Percentiles rank a stretch among this genome's conserved stretches.
phyloP scores from a whole-genome alignment of 2,113 vertebrate genomes.

The Pyxicephalus adspersus region DNA sequence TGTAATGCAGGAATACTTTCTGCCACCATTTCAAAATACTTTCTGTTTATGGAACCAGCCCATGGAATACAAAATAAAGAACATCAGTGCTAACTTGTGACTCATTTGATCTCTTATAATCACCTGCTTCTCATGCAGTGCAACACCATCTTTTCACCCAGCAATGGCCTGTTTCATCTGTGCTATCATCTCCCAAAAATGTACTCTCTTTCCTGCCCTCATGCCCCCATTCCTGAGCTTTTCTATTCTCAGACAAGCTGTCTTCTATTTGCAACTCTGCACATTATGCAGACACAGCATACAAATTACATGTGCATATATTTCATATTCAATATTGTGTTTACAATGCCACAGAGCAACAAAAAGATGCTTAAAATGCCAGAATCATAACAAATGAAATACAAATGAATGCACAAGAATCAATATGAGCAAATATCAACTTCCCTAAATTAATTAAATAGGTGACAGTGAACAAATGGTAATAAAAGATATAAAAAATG shows the following conservation, averaged over 20 bases:
- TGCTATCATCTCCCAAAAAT: constrained; percentile 29
- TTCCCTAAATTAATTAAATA: constrained; percentile 51
- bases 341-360: constrained; percentile 54
- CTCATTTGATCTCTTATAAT: not conserved
- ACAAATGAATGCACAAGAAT: constrained; percentile 51
- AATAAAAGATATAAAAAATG: constrained; percentile 46
- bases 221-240: not conserved
- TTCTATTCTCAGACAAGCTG: constrained; percentile 36
- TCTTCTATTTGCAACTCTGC: constrained; percentile 35
- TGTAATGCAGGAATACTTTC: no score
- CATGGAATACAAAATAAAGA: no score
- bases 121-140: no score
- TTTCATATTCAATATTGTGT: constrained; percentile 40
- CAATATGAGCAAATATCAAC: constrained; percentile 52
- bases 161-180: not conserved
- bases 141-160: constrained; percentile 4
- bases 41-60: not conserved
- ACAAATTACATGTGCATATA: constrained; percentile 54
- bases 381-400: constrained; percentile 49
- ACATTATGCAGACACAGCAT: constrained; percentile 49
- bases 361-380: constrained; percentile 54
- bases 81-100: not conserved
- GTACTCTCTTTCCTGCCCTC: constrained; percentile 1
- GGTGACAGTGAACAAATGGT: constrained; percentile 48
- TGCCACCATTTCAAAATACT: not conserved